Base-by-base conservation (phyloP, 2,888 invertebrate species). In the Pediacus dermestoides region DNA sequence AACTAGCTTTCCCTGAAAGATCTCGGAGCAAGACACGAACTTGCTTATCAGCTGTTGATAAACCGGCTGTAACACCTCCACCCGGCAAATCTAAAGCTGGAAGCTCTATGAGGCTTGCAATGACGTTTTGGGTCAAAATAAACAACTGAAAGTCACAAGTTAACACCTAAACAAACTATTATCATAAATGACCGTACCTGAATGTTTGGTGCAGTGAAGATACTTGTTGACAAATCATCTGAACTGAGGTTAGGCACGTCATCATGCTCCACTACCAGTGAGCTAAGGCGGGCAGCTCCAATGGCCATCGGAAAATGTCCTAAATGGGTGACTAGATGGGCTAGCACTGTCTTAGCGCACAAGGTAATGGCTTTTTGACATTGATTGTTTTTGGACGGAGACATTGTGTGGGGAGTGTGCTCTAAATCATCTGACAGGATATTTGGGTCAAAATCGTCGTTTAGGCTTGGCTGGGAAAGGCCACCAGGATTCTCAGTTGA, bases 281-380 rank as follows among this genome's bases (percentile, higher is more conserved):
- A 92, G 48, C 91, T 89, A 12, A 94, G 74, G 43, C 91, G 80
- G 30, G 93, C 85, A 0, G 94, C 91, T 34, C 90, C 88, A 31
- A 85, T 82, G 44, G 90, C 88, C 73, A 91, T 84, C 8, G 96
- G 96, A 74, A 95, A 96, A 67, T 96, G 95, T 0, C 92, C 92
- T 52, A 95, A 72, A 72, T 92, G 91, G 50, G 93, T 85, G 3
- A 95, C 85, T 52, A 96, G 75, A 70, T 96, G 94, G 52, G 85
- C 82, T 61, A 92, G 78, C 3, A 77, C 71, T 0, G 74, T 74
- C 47, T 74, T 72, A 1, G 76, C 75, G 42, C 76, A 77, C 31
- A 76, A 67, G 38, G 75, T 73, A 22, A 85, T 77, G 1, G 82
- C 74, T 23, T 70, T 67, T 23, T 73, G 73, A 55, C 74, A 75